phyloP scores from a whole-genome alignment of 2,797 vertebrate genomes.

The Melopsittacus undulatus region DNA sequence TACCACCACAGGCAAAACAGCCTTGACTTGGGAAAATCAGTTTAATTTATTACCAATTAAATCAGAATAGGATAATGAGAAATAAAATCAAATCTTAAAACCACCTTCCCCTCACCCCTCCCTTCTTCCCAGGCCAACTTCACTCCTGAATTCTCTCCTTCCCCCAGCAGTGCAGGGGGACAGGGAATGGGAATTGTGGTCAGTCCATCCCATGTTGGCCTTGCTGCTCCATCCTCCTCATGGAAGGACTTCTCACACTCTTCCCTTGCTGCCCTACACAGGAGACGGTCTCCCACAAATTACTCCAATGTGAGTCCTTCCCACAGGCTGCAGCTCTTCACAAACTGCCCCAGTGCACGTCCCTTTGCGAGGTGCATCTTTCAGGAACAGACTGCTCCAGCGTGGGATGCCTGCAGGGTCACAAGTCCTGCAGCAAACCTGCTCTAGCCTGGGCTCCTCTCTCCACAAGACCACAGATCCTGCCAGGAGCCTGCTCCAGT shows the following conservation, averaged over 20 bases:
- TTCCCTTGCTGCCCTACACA: accelerated
- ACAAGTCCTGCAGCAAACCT: not conserved
- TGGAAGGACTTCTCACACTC: not conserved
- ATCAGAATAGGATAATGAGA: not conserved
- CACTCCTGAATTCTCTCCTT: not conserved
- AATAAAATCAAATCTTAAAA: not conserved
- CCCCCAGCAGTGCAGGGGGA: not conserved
- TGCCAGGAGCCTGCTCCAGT: not conserved
- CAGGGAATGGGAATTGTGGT: not conserved
- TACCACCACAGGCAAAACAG: not conserved
- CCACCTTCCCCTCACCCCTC: not conserved
- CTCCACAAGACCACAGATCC: not conserved
- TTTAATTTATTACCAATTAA: not conserved
- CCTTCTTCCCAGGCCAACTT: not conserved
- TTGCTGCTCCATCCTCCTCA: not conserved
- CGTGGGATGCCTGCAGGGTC: accelerated
- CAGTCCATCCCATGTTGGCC: not conserved
- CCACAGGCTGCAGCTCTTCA: not conserved
- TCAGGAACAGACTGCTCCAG: not conserved
- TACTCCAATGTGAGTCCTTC: not conserved
- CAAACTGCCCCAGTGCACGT: not conserved
- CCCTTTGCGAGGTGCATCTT: accelerated
- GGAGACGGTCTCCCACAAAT: not conserved
- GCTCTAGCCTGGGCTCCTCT: not conserved
- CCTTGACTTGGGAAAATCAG: not conserved